A percentile compares a stretch with the other conserved stretches of the same genome.
These are phyloP conservation scores for Symphodus melops DNA, from an alignment of 2,113 vertebrate species.

Conservation along the genomic window DNA sequence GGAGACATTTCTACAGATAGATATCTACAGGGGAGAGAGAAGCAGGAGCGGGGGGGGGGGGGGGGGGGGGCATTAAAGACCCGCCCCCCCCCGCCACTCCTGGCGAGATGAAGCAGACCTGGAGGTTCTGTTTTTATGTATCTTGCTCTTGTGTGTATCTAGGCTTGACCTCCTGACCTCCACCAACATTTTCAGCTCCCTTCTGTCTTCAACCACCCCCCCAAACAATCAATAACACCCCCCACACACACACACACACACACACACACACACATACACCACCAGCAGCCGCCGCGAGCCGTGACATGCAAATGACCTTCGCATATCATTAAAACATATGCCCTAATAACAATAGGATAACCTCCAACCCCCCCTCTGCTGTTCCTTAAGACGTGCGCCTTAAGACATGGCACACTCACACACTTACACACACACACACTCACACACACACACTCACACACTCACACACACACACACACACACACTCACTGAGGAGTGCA, in stretches of 20 bases:
- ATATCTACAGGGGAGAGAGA: background rate
- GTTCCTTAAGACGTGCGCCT: slow-evolving; percentile 50
- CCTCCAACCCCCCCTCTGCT: slow-evolving; percentile 15
- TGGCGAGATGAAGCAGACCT: slow-evolving; percentile 13
- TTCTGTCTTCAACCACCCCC: slow-evolving; percentile 43
- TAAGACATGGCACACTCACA: slow-evolving; percentile 29
- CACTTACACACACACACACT: slow-evolving; percentile 18
- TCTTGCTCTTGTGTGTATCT: slow-evolving; percentile 11
- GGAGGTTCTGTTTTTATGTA: slow-evolving; percentile 20
- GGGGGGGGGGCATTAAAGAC: background rate
- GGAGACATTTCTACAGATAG: too few relatives aligned
- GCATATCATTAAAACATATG: slow-evolving; percentile 64
- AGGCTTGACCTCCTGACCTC: slow-evolving; percentile 41
- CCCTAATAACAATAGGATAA: slow-evolving; percentile 56
- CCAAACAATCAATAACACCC: slow-evolving; percentile 57
- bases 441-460: background rate
- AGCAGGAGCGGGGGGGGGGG: background rate
- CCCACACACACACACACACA: background rate
- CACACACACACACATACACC: background rate
- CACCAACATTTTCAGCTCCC: slow-evolving; percentile 38
- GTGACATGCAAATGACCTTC: slow-evolving; percentile 67
- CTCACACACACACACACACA: slow-evolving; percentile 16
- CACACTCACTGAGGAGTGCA: background rate
- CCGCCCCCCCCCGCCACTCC: background rate
- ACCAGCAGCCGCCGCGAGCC: slow-evolving; percentile 20